Conservation (phyloP, 2,797 vertebrate genomes). For the Merluccius polli region DNA sequence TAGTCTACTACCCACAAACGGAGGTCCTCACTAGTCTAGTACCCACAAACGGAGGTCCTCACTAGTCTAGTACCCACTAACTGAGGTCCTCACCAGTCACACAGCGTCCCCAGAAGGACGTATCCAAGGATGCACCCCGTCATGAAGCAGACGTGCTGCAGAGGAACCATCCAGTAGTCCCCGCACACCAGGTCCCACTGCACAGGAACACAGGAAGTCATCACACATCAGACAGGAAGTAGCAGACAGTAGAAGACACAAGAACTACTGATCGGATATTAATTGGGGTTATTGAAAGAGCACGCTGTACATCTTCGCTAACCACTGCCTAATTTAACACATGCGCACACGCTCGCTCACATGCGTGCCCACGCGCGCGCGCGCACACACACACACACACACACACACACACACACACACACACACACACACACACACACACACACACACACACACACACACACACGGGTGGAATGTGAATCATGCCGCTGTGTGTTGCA, state of each 20-base stretch:
- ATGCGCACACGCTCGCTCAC: too few species aligned
- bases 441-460: slow-evolving; percentile 5
- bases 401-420: background rate
- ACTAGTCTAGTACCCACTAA: background rate
- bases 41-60: background rate
- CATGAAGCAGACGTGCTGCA: slow-evolving; percentile 82
- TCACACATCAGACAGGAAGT: background rate
- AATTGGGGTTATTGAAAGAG: background rate
- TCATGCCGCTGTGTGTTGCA: slow-evolving; percentile 46
- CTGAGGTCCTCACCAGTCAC: slow-evolving; percentile 75
- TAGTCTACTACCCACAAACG: background rate
- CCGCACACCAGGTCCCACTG: slow-evolving; percentile 86
- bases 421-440: slow-evolving; percentile 2
- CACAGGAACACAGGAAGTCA: background rate
- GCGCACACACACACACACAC: too few species aligned
- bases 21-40: background rate
- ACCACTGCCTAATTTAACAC: background rate
- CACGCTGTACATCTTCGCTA: background rate
- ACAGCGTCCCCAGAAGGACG: slow-evolving; percentile 72
- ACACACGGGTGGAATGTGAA: slow-evolving; percentile 52
- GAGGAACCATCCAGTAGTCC: slow-evolving; percentile 81
- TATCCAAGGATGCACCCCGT: slow-evolving; percentile 83
- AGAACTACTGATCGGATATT: background rate
- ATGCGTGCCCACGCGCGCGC: too few species aligned
- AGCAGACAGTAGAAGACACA: background rate